Base-by-base conservation (phyloP, 2,888 invertebrate species). In the Lissonota sp. region DNA sequence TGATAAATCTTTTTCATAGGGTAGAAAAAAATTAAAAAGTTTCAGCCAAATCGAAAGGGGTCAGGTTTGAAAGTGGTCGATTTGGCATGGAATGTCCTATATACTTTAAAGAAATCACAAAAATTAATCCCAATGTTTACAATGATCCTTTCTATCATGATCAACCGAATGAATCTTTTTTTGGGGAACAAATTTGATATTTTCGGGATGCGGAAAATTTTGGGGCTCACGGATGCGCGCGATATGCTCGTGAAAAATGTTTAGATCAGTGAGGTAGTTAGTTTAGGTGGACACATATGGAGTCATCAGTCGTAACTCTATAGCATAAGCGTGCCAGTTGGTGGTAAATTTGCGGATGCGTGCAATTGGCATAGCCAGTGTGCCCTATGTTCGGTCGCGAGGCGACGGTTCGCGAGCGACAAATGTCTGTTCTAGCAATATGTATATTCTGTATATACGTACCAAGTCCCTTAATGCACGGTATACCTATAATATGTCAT, bases 291-390 rank as follows among this genome's bases (percentile, higher is more conserved):
- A 49, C 46, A 75, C 57, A 72, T n/a, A 71, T 60, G 40, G 66
- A 79, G 82, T 83, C 81, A 84, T 81, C 62, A 79, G 82, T 44
- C 78, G 90, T 88, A 89, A 90, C 87, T 90, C 89, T 88, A 88
- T 90, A 87, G 90, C 90, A 89, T 89, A 90, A 89, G 88, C 90
- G 88, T 91, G 90, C 86, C 90, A 88, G 90, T 90, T 91, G 91
- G 89, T 87, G 88, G 90, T 87, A 91, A 92, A 92, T 91, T 91
- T 91, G 92, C 92, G 92, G 92, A 92, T 92, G 92, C 90, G 85
- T 89, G 89, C 91, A 92, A 92, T 92, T 92, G 91, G 89, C 90
- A 88, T 89, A 88, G 88, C 84, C 86, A 87, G 86, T 86, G 86
- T 86, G 85, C 84, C 84, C 87, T 81, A 77, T 77, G 82, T 69